Evolutionary conservation across 2,888 invertebrate genomes (phyloP).

Genomic region (Limnephilus rhombicus): DNA sequence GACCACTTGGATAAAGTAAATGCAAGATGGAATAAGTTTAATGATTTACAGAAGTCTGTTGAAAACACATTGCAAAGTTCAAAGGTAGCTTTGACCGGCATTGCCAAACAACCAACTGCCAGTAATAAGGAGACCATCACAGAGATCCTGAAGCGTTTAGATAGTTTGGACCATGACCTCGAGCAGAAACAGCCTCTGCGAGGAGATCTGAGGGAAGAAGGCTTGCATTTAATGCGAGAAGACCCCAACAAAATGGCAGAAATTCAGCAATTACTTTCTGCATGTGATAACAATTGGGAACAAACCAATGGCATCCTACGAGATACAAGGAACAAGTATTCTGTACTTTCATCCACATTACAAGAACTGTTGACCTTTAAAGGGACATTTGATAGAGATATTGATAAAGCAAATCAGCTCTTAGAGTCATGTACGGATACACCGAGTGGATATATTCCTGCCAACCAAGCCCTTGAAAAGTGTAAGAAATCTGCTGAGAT

Average conservation of each 20-base stretch:
- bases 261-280: slow-evolving; percentile 87
- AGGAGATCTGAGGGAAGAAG: slow-evolving; percentile 87
- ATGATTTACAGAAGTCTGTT: slow-evolving; percentile 84
- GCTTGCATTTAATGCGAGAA: slow-evolving; percentile 87
- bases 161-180: slow-evolving; percentile 77
- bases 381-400: slow-evolving; percentile 83
- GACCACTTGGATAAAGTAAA: slow-evolving; percentile 84
- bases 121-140: slow-evolving; percentile 75
- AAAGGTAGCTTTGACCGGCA: slow-evolving; percentile 78
- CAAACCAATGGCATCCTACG: slow-evolving; percentile 85
- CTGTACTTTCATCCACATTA: slow-evolving; percentile 84
- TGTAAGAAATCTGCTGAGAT: slow-evolving; percentile 87
- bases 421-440: slow-evolving; percentile 81
- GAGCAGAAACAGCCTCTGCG: slow-evolving; percentile 81
- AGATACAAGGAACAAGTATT: slow-evolving; percentile 86
- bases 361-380: slow-evolving; percentile 87
- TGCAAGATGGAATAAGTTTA: slow-evolving; percentile 88
- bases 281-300: slow-evolving; percentile 90
- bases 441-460: slow-evolving; percentile 85
- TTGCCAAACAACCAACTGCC: slow-evolving; percentile 76
- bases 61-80: slow-evolving; percentile 81
- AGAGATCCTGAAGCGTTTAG: slow-evolving; percentile 76
- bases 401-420: slow-evolving; percentile 83
- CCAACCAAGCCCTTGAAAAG: slow-evolving; percentile 84
- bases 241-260: slow-evolving; percentile 88